Base-by-base conservation (phyloP, 2,888 invertebrate species). In the Phengaris alcon region DNA sequence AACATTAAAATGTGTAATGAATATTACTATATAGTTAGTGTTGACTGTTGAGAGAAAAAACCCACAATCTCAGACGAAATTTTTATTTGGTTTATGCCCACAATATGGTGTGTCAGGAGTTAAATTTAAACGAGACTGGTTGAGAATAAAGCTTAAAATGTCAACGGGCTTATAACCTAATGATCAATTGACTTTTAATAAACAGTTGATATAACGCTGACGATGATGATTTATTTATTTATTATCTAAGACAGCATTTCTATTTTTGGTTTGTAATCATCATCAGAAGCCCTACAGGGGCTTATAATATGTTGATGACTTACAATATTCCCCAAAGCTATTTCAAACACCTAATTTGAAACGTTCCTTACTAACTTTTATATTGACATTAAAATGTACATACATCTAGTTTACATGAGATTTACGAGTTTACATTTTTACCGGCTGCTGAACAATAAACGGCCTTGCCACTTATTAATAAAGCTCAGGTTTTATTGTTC, bases 401-500 rank as follows among this genome's bases (percentile, higher is more conserved):
- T 68, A 75, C 75, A 59, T 51, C 73, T 76, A 64, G 75, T 75
- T 76, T 73, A 76, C 73, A n/a, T 54, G 74, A 76, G 76, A 76
- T 77, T 77, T 77, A 77, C 74, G 72, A 77, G 46, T 68, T 44
- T n/a, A 76, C 75, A 76, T 75, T 54, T 68, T 54, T 73, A 55
- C 73, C n/a, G 22, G 52, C 52, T 68, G 44, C 64, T 68, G 64
- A 48, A 75, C 68, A 44, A 75, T 75, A 48, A 48, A 15, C 15
- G 69, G 48, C 74, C 54, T 68, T 46, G 68, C 55, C 52, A 48
- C 48, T 48, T 64, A 12, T 13, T 44, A 64, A 64, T 64, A 64
- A 64, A 64, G 44, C 64, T 64, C 64, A 35, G 35, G 2, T 64
- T 35, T 64, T 64, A 44, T 64, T 64, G 35, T 35, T 6, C 6